Conservation (phyloP, 1,140 invertebrate genomes). For the Tetragonula clypearis region DNA sequence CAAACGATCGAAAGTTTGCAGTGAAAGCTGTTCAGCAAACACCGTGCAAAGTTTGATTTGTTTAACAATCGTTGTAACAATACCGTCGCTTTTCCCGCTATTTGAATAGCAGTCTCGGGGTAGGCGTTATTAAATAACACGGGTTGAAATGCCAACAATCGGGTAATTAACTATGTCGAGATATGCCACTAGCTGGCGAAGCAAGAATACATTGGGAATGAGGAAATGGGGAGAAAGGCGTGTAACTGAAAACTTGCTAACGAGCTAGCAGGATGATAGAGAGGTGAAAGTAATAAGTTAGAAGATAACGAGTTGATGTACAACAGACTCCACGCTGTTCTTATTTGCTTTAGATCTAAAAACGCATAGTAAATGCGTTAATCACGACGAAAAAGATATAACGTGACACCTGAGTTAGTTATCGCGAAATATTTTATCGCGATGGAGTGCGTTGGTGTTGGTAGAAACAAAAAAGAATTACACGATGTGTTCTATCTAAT, state of each 20-base stretch:
- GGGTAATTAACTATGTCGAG: constrained; percentile 22
- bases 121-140: constrained; percentile 9
- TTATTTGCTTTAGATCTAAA: constrained; percentile 62
- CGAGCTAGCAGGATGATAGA: constrained; percentile 44
- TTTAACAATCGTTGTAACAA: neutral
- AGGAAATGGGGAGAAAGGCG: neutral
- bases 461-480: neutral
- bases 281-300: constrained; percentile 8
- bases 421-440: neutral
- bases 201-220: neutral
- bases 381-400: neutral
- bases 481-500: neutral
- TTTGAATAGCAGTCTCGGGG: neutral
- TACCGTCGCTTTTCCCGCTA: neutral
- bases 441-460: neutral
- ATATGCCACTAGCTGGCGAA: neutral
- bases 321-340: constrained; percentile 66
- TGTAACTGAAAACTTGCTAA: constrained; percentile 59
- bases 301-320: constrained; percentile 34
- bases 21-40: neutral
- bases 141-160: constrained; percentile 6
- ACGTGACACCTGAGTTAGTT: neutral
- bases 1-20: constrained; percentile 3
- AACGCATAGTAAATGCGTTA: neutral
- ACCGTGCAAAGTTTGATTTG: neutral